Conservation (phyloP, 2,113 vertebrate species). For the Strix uralensis region DNA sequence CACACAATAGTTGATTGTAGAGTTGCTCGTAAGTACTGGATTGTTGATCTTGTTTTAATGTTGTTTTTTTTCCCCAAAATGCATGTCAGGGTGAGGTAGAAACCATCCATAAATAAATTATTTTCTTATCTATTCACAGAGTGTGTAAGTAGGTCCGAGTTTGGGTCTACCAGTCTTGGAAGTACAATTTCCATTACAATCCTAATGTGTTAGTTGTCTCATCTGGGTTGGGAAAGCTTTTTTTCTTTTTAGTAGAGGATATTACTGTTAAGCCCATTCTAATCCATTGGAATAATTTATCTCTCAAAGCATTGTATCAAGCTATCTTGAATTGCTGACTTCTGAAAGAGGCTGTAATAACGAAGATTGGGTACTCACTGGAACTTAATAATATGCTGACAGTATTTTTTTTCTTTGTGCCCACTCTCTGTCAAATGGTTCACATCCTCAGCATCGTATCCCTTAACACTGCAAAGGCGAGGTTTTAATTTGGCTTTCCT, state of each 20-base stretch:
- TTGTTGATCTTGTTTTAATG: constrained; percentile 2
- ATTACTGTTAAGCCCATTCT: not conserved
- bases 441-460: not conserved
- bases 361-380: not conserved
- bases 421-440: not conserved
- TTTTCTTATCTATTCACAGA: not conserved
- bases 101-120: not conserved
- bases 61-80: not conserved
- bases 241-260: not conserved
- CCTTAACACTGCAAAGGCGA: not conserved
- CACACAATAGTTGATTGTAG: constrained; percentile 41
- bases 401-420: not conserved
- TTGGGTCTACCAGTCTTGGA: not conserved
- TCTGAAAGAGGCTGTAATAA: not conserved
- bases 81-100: not conserved
- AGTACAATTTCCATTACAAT: not conserved
- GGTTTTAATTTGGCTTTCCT: not conserved
- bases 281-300: not conserved
- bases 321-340: not conserved
- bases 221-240: not conserved
- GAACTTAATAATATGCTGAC: not conserved
- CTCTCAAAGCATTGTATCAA: not conserved
- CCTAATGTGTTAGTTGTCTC: not conserved
- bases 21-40: not conserved
- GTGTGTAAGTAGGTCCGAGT: not conserved